These are phyloP conservation scores for Beris chalybata DNA, from an alignment of 2,888 invertebrate species.

Conservation along the genomic window DNA sequence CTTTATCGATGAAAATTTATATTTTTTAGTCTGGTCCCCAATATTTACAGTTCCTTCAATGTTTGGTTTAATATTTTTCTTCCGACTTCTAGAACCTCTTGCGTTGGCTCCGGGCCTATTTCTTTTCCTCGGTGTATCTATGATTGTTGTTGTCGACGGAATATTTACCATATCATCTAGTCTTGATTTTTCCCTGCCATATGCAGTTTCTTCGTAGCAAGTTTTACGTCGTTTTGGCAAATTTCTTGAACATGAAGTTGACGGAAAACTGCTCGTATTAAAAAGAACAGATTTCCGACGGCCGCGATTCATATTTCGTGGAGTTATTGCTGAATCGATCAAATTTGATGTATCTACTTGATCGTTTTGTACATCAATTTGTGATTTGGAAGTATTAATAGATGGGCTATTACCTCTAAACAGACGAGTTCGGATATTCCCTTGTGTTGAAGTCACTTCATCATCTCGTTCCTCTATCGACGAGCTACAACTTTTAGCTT, in stretches of 20 bases:
- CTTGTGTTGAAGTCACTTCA: slow-evolving; percentile 17
- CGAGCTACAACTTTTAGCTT: too few species aligned
- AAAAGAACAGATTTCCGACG: too few species aligned
- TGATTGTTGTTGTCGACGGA: background rate
- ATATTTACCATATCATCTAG: background rate
- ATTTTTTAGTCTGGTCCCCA: too few species aligned
- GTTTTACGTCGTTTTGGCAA: too few species aligned
- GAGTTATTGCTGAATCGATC: too few species aligned
- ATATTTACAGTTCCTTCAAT: too few species aligned
- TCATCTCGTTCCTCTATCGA: background rate
- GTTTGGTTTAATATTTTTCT: too few species aligned
- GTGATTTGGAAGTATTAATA: background rate
- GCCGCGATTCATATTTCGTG: too few species aligned
- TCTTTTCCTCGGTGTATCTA: background rate
- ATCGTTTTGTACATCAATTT: slow-evolving; percentile 10
- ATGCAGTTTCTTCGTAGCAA: too few species aligned
- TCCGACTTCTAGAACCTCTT: background rate
- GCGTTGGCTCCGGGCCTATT: background rate
- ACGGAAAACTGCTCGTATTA: too few species aligned
- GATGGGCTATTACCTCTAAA: background rate
- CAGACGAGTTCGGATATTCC: background rate
- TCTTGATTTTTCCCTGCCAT: background rate
- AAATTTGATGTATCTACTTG: slow-evolving; percentile 1
- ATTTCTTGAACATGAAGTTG: too few species aligned
- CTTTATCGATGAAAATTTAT: background rate